Base-by-base conservation (phyloP, 1,140 invertebrate species). In the Scylla paramamosain region DNA sequence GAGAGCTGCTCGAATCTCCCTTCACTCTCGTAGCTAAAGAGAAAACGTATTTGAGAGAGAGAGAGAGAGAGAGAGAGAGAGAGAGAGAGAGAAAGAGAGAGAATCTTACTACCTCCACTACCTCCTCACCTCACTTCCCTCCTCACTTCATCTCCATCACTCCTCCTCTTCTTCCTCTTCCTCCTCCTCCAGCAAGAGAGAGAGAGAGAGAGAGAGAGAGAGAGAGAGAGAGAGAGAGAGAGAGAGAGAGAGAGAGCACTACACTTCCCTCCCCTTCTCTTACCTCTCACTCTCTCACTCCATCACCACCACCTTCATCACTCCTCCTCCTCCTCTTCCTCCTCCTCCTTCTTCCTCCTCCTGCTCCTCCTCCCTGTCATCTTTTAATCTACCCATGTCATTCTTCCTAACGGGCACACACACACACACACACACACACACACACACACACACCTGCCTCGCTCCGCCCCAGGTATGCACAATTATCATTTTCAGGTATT, bases 341-440 rank as follows among this genome's bases (percentile, higher is more conserved):
- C 16, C 86, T 16, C 16, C 16, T 20, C 6, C 87, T 32, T 16
- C 16, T 3, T 20, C 6, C 87, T 32, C 87, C 45, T 39, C 20
- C 87, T 89, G 3, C 32, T 32, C 32, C 86, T 88, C 86, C 32
- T 32, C 32, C 86, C 16, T 14, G 2, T 32, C 32, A 3, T 88
- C 86, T 39, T 39, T 39, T 39, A 39, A 39, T 39, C 39, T 39
- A 39, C 39, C 39, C 39, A 39, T 39, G 39, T 39, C 86, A 29
- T 32, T 88, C 86, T 88, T 32, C 16, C 77, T 25, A 20, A 82
- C 77, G 28, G 20, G 7, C 77, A 82, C 77, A 82, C 77, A 82
- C 77, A 82, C 77, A 82, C 77, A 82, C 77, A 82, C 77, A 82
- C 20, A 82, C 77, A 82, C 77, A 82, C 77, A 82, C 77, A 82